Evolutionary conservation across 1,140 invertebrate species (phyloP).

Genomic region (Nephotettix cincticeps): DNA sequence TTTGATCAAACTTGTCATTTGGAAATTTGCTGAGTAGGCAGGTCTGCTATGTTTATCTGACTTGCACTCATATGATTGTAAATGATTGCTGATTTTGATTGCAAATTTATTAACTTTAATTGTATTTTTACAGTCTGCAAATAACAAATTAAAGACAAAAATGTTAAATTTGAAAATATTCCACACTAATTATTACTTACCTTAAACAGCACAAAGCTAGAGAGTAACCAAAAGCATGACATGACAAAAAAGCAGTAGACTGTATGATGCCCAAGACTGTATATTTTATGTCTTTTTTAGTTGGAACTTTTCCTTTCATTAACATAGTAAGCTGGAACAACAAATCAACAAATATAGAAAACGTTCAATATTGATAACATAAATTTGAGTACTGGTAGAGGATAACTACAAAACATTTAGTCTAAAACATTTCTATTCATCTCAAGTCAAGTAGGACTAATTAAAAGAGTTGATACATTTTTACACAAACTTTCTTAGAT

Average conservation of each 20-base stretch:
- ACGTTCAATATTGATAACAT: not conserved
- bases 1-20: too few relatives aligned
- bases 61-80: too few relatives aligned
- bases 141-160: too few relatives aligned
- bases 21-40: too few relatives aligned
- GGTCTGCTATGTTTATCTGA: too few relatives aligned
- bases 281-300: constrained; percentile 60
- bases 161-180: too few relatives aligned
- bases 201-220: constrained; percentile 65
- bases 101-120: too few relatives aligned
- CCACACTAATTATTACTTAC: too few relatives aligned
- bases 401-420: not conserved
- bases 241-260: constrained; percentile 73
- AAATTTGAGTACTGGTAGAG: too few relatives aligned
- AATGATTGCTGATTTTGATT: too few relatives aligned
- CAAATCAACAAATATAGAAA: constrained; percentile 10
- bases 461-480: constrained; percentile 3
- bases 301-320: constrained; percentile 64
- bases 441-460: not conserved
- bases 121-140: too few relatives aligned
- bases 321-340: constrained; percentile 64
- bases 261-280: constrained; percentile 67
- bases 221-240: constrained; percentile 71
- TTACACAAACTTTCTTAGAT: not conserved
- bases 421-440: not conserved